Evolutionary conservation across 2,113 vertebrate genomes (phyloP).

Genomic region (Indri indri): DNA sequence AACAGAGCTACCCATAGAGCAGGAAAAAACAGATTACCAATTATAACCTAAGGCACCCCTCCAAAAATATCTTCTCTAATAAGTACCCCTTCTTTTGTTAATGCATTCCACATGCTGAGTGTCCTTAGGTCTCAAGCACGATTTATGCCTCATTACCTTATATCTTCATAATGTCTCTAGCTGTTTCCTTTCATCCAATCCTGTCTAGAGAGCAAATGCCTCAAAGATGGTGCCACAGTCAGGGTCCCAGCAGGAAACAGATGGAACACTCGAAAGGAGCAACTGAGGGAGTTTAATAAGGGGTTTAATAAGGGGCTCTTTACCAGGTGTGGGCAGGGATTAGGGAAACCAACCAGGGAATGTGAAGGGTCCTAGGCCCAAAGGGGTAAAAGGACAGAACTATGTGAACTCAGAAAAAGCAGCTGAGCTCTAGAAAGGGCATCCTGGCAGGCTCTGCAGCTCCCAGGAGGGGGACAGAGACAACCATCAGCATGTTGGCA

Average conservation of each 20-base stretch:
- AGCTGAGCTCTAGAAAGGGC: background rate
- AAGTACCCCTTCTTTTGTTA: background rate
- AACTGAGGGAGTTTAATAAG: background rate
- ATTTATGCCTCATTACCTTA: constrained; percentile 8
- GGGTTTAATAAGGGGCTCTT: background rate
- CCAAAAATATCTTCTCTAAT: background rate
- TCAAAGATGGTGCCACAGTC: background rate
- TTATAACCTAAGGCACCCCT: constrained; percentile 3
- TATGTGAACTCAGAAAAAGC: background rate
- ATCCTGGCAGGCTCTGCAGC: too few relatives aligned
- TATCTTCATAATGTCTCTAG: background rate
- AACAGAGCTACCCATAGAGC: background rate
- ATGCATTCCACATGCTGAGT: background rate
- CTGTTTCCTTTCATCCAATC: background rate
- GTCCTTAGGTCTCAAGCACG: constrained; percentile 2
- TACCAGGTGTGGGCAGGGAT: background rate
- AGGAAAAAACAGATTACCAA: background rate
- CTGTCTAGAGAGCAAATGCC: background rate
- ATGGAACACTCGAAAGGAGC: background rate
- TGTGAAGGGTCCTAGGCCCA: too few relatives aligned
- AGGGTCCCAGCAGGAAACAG: background rate
- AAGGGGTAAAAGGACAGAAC: background rate
- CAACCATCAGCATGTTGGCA: background rate
- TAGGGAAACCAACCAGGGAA: background rate
- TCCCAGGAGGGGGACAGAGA: background rate